Evolutionary conservation across 2,888 invertebrate genomes (phyloP).

Genomic region (Acanthosepion lycidas): DNA sequence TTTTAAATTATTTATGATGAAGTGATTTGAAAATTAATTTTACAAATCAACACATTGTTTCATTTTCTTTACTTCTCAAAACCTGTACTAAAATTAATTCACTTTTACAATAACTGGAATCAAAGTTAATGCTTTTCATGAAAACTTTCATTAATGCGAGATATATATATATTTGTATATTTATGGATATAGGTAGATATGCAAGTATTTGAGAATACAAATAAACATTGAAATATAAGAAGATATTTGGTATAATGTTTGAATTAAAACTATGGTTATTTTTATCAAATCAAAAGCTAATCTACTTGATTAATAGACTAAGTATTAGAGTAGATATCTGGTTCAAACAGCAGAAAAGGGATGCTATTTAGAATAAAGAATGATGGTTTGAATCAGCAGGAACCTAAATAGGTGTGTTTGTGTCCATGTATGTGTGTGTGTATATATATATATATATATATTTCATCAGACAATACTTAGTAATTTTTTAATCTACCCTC

Average conservation of each 20-base stretch:
- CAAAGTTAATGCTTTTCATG: neutral
- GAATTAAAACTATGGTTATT: neutral
- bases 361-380: neutral
- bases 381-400: neutral
- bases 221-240: neutral
- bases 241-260: neutral
- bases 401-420: neutral
- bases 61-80: neutral
- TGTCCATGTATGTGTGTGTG: too few relatives aligned
- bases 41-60: neutral
- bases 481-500: neutral
- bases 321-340: neutral
- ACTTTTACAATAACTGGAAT: neutral
- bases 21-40: too few relatives aligned
- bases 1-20: neutral
- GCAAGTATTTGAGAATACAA: neutral
- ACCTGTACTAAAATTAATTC: neutral
- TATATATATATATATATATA: too few relatives aligned
- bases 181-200: neutral
- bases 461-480: neutral
- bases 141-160: neutral
- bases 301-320: neutral
- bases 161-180: neutral
- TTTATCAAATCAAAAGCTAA: neutral
- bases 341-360: neutral